Percentiles rank a stretch among this genome's conserved stretches.
phyloP scores from a whole-genome alignment of 2,888 invertebrate genomes.

The Polyommatus icarus region DNA sequence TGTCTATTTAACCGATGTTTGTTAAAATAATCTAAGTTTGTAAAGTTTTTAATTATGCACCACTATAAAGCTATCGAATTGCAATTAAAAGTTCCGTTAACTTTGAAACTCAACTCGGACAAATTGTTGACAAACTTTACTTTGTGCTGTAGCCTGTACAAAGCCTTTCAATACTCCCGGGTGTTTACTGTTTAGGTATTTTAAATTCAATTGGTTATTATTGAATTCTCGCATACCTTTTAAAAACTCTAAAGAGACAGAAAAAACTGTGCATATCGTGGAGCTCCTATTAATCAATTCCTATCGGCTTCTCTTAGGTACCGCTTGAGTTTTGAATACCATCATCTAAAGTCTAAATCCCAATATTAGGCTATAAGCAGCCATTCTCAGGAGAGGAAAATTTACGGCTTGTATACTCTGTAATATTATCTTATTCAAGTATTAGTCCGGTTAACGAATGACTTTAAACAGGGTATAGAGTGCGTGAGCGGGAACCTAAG shows the following conservation, averaged over 20 bases:
- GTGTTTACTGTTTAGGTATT: not conserved
- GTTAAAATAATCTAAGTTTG: too few relatives aligned
- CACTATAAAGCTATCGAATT: not conserved
- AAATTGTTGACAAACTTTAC: not conserved
- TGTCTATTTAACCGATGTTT: too few relatives aligned
- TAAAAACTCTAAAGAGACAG: not conserved
- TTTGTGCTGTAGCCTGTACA: not conserved
- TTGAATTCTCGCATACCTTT: not conserved
- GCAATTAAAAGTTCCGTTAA: not conserved
- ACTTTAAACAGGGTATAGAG: too few relatives aligned
- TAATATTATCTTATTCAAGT: too few relatives aligned
- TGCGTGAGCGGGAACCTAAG: too few relatives aligned
- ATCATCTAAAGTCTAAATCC: not conserved
- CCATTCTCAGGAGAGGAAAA: too few relatives aligned
- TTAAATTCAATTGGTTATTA: not conserved
- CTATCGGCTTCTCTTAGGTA: too few relatives aligned
- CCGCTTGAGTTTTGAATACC: not conserved
- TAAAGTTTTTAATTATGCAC: not conserved
- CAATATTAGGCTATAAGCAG: not conserved
- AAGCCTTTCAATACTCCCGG: not conserved
- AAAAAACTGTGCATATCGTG: too few relatives aligned
- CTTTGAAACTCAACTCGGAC: not conserved
- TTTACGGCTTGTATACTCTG: too few relatives aligned
- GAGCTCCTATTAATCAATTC: too few relatives aligned
- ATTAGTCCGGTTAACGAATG: too few relatives aligned